phyloP scores from a whole-genome alignment of 2,113 vertebrate species.

The Chaetura pelagica region DNA sequence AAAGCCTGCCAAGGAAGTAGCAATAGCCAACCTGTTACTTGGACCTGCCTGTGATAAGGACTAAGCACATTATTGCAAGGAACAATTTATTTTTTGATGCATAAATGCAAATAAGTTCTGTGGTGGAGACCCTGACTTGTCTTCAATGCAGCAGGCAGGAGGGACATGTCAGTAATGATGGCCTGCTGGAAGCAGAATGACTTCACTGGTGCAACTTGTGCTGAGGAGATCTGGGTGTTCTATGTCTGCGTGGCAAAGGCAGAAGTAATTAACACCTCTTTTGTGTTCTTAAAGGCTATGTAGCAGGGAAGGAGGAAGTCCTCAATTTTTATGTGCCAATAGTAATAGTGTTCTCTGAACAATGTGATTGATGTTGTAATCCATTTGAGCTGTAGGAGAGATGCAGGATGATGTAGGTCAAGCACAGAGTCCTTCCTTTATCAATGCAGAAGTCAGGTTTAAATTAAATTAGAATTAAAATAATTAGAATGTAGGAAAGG shows the following conservation, averaged over 20 bases:
- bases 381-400: neutral
- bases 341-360: neutral
- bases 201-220: slow-evolving; percentile 83
- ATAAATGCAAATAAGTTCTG: neutral
- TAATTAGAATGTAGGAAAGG: neutral
- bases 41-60: neutral
- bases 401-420: neutral
- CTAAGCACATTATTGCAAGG: neutral
- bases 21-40: neutral
- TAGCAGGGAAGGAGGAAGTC: neutral
- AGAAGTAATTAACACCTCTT: slow-evolving; percentile 78
- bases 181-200: slow-evolving; percentile 93
- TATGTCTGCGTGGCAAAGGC: slow-evolving; percentile 82
- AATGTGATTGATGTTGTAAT: neutral
- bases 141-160: slow-evolving; percentile 75
- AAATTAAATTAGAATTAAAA: neutral
- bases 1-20: neutral
- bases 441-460: neutral
- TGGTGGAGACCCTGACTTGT: neutral
- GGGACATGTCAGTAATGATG: slow-evolving; percentile 92
- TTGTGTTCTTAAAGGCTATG: neutral
- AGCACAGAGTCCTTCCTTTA: neutral
- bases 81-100: neutral
- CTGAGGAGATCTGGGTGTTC: slow-evolving; percentile 81
- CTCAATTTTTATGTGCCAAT: neutral